Percentiles rank a stretch among this genome's conserved stretches.
Conservation (phyloP, 2,797 vertebrate species). For the Meda fulgida region DNA sequence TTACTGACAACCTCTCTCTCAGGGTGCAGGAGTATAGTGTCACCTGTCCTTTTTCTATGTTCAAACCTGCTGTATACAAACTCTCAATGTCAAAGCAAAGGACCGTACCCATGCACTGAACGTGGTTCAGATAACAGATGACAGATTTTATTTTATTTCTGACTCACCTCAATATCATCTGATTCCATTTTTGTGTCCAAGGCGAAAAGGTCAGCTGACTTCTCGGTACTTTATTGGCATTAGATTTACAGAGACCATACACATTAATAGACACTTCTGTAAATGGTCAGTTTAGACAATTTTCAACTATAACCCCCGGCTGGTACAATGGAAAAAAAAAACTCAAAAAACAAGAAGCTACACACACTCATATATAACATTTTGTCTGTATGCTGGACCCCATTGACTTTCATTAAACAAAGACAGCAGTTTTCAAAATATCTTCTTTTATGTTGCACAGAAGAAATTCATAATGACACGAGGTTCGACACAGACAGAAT, state of each 20-base stretch:
- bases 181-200: not conserved
- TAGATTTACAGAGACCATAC: conserved; percentile 4
- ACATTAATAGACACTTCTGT: conserved; percentile 18
- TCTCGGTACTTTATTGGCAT: not conserved
- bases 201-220: not conserved
- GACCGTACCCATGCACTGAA: conserved; percentile 1
- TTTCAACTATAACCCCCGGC: not conserved
- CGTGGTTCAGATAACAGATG: not conserved
- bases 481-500: not conserved
- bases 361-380: too few relatives aligned
- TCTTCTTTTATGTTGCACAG: too few relatives aligned
- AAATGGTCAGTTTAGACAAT: conserved; percentile 9
- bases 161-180: not conserved
- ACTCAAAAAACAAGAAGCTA: not conserved
- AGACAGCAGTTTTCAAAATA: too few relatives aligned
- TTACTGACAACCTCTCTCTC: conserved; percentile 41
- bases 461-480: not conserved
- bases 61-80: not conserved
- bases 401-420: too few relatives aligned
- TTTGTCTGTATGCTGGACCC: too few relatives aligned
- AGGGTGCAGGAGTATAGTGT: not conserved
- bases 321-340: not conserved
- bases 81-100: conserved; percentile 39
- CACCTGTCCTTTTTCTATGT: not conserved
- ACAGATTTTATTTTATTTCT: not conserved